Percentiles rank a stretch among this genome's conserved stretches.
These are phyloP conservation scores for Papilio gigon DNA, from an alignment of 2,888 invertebrate genomes.

Conservation along the genomic window DNA sequence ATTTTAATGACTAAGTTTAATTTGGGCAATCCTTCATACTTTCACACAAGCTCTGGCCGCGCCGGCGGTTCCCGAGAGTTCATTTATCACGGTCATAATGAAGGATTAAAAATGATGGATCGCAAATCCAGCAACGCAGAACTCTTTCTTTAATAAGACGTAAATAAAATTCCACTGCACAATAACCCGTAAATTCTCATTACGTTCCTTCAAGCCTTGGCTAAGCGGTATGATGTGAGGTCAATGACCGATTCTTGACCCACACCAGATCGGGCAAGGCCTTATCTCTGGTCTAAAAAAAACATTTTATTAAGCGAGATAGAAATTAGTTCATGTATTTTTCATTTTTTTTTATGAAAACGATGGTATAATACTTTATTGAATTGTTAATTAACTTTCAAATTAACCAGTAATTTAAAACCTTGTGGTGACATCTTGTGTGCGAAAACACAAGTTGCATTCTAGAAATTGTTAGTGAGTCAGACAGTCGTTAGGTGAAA, in stretches of 20 bases:
- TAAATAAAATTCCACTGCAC: constrained; percentile 46
- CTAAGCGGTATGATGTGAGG: too few relatives aligned
- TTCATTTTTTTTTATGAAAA: too few relatives aligned
- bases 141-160: constrained; percentile 38
- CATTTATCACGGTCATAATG: constrained; percentile 62
- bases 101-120: constrained; percentile 59
- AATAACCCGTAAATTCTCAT: constrained; percentile 52
- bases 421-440: constrained; percentile 15
- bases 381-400: too few relatives aligned
- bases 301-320: constrained; percentile 10
- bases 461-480: constrained; percentile 49
- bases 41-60: constrained; percentile 37
- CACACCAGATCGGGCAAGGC: constrained; percentile 50
- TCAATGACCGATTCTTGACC: constrained; percentile 77
- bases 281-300: constrained; percentile 44
- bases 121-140: constrained; percentile 46
- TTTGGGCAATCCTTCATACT: constrained; percentile 29
- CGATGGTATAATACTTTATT: too few relatives aligned
- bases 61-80: constrained; percentile 39
- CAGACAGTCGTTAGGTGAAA: constrained; percentile 46
- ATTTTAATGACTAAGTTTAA: constrained; percentile 30
- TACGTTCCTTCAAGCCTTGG: constrained; percentile 30
- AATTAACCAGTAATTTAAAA: too few relatives aligned
- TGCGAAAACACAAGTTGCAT: constrained; percentile 43
- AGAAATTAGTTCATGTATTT: not conserved